Percentiles rank a stretch among this genome's conserved stretches.
Evolutionary conservation across 2,888 invertebrate genomes (phyloP).

Genomic region (Parasteatoda lunata): DNA sequence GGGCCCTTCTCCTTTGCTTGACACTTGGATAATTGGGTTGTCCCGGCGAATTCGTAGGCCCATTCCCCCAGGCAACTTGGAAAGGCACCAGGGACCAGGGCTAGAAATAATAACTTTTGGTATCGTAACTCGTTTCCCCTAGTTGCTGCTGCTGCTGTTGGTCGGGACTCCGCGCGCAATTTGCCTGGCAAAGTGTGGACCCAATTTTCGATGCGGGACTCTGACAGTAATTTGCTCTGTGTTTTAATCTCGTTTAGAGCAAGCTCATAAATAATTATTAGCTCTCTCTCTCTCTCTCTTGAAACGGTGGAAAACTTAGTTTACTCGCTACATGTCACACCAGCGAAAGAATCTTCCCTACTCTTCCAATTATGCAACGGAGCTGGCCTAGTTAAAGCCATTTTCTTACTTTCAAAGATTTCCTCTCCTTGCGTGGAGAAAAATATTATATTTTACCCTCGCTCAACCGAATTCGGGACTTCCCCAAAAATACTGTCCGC

Average conservation of each 20-base stretch:
- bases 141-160: conserved; percentile 35
- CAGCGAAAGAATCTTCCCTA: conserved; percentile 62
- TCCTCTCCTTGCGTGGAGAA: conserved; percentile 8
- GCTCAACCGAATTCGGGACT: conserved; percentile 1
- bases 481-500: conserved; percentile 32
- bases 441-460: conserved; percentile 40
- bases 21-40: conserved; percentile 67
- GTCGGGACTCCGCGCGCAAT: conserved; percentile 57
- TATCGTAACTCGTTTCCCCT: conserved; percentile 66
- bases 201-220: conserved; percentile 69
- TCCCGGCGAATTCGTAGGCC: conserved; percentile 62
- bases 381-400: conserved; percentile 64
- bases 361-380: conserved; percentile 68
- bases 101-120: conserved; percentile 69
- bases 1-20: conserved; percentile 53
- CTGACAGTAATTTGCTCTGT: conserved; percentile 70
- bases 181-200: conserved; percentile 69
- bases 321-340: conserved; percentile 68
- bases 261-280: conserved; percentile 70
- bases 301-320: conserved; percentile 64
- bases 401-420: conserved; percentile 57
- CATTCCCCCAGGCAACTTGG: conserved; percentile 64
- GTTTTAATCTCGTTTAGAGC: conserved; percentile 70
- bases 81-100: conserved; percentile 63
- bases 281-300: conserved; percentile 52